Base-by-base conservation (phyloP, 2,888 invertebrate genomes). In the Molorchus minor region DNA sequence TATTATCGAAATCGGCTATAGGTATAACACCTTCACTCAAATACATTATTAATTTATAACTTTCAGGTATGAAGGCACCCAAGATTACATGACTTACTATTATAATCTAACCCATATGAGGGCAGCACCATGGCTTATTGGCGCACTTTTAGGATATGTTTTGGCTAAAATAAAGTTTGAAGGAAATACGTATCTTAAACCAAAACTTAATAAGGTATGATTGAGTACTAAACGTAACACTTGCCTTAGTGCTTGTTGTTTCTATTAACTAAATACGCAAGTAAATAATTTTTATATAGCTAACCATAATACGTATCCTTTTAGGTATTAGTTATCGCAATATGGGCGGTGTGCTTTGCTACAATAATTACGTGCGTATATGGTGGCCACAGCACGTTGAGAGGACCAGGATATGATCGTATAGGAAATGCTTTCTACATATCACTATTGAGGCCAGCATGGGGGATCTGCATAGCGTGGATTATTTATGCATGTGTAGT, bases 391-490 rank as follows among this genome's bases (percentile, higher is more conserved):
- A 56, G 59, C 25, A 56, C 62, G 13, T 55, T 69, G 30, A 51
- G 52, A 15, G 59, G 59, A 15, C 49, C 61, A 20, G 54, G 64
- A 15, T 68, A 65, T 13, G 51, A 62, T 38, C 53, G 47, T 52
- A 61, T 56, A 43, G 67, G 57, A 29, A 60, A 67, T 51, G 58
- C 68, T 0, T 62, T 71, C 10, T 66, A 65, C 57, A 61, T 69
- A 46, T 78, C 80, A 0, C 80, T 79, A 55, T 77, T 78, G 71
- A 74, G 81, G 36, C 76, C 81, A 0, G 69, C 71, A 0, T 84
- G 84, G 84, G 78, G 80, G 0, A 17, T 81, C 10, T 80, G 77
- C 2, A 54, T 84, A 0, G 77, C 80, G 0, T 82, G 82, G 82
- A 69, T 84, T 3, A 71, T 84, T 19, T 77, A 83, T 13, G 81